Evolutionary conservation across 2,888 invertebrate genomes (phyloP), one percentile per base, ranked within the genome.

Genomic region (Anticlea derivata): DNA sequence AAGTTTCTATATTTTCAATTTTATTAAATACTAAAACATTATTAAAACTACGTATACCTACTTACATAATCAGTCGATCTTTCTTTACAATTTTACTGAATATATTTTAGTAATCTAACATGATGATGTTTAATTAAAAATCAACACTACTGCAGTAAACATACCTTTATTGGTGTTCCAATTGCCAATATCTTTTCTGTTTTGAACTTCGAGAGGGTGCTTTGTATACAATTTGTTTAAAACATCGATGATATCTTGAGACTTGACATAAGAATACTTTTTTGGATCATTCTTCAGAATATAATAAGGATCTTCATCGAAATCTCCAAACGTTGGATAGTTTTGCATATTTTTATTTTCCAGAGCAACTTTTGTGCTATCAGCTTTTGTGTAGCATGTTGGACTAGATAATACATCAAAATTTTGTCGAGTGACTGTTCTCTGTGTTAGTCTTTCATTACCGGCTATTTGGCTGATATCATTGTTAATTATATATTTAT

Each of bases 221-320:
- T 11, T 12, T 1, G 23, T 12, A 11, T 49, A 24, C 4, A 49
- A 22, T 23, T 49, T 37, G 8, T 49, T 35, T 7, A 41, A 37
- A 35, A 49, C 30, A 5, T 48, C 13, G 1, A 40, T 35, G 5
- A 40, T 27, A n/a, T 49, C 41, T 10, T 41, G 41, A 23, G 35
- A 35, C 5, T 39, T 44, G n/a, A 30, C 10, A 7, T 23, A 11
- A 7, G 7, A 44, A 27, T 10, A 47, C 11, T n/a, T 38, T 26
- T 31, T 12, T 26, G 20, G 29, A 7, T 31, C 7, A n/a, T 27
- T 22, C 2, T 39, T 13, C n/a, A 6, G 31, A 7, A 30, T 12
- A 4, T 13, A 10, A 22, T 13, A 10, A 7, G 12, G 8, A 33
- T 47, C 12, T 7, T 48, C 23, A 41, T 33, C 8, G 1, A 27